Base-by-base conservation (phyloP, 2,797 vertebrate species). In the Hybognathus amarus region DNA sequence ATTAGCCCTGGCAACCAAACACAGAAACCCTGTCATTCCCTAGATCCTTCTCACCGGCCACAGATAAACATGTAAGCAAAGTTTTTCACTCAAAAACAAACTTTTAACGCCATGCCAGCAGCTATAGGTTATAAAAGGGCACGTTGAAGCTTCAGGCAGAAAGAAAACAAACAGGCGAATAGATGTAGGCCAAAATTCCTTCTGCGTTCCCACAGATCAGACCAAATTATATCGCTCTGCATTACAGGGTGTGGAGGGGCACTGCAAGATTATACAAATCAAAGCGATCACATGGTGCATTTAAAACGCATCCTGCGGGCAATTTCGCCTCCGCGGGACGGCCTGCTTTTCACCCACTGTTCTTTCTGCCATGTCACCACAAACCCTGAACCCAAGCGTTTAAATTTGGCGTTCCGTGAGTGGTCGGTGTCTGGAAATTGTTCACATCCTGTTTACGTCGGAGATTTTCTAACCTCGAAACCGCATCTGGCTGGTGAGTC, bases 371-470 rank as follows among this genome's bases (percentile, higher is more conserved):
- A 90, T 91, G 90, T 91, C 91, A 92, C 93, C 94, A 89, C 92
- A 95, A 94, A 93, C 93, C 92, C 91, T 92, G 92, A 93, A 92
- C 89, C 91, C 81, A 84, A 82, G 92, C 87, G 68, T 95, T 94
- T 94, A 95, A 94, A 95, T 95, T 90, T 93, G 92, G 94, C 17
- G 89, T 95, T 94, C 88, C 85, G 89, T 93, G 94, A 94, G 94
- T 93, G 94, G 93, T 93, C 88, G 91, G 92, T 94, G 92, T 94
- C 93, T 95, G 94, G 94, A 95, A 95, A 94, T 92, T 91, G 92
- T 93, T 94, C 92, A 93, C 94, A 95, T 96, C 95, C 95, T 96
- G 95, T 96, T 96, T 95, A 95, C 93, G 91, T 89, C 93, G 83
- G 90, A 92, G 91, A 90, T 93, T 93, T 94, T 93, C 90, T 91